A percentile compares a stretch with the other conserved stretches of the same genome.
Evolutionary conservation across 2,113 vertebrate species (phyloP).

Genomic region (Prunella fulvescens): DNA sequence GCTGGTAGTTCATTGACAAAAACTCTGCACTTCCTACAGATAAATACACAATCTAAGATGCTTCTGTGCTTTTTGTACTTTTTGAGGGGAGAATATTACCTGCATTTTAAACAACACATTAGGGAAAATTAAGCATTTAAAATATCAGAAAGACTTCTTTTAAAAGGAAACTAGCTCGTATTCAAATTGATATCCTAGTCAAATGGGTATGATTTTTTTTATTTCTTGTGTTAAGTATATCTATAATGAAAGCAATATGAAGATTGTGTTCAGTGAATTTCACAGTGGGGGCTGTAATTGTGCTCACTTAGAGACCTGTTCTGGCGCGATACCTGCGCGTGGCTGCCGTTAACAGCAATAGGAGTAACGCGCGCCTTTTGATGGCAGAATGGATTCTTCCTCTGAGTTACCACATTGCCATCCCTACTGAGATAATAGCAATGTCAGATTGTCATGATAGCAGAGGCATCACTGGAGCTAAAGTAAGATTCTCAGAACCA

Average conservation of each 20-base stretch:
- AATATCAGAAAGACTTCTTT: slow-evolving; percentile 10
- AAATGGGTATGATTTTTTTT: slow-evolving; percentile 36
- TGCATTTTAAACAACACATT: slow-evolving; percentile 12
- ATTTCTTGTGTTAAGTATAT: slow-evolving; percentile 11
- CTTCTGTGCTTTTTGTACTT: background rate
- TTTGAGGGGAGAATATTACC: background rate
- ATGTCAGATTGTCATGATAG: slow-evolving; percentile 60
- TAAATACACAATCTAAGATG: background rate
- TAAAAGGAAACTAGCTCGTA: slow-evolving; percentile 27
- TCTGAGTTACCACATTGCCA: slow-evolving; percentile 56
- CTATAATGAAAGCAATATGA: slow-evolving; percentile 62
- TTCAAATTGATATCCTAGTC: slow-evolving; percentile 35
- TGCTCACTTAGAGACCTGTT: slow-evolving; percentile 63
- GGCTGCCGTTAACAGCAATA: slow-evolving; percentile 69
- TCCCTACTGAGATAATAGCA: slow-evolving; percentile 74
- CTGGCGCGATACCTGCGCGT: slow-evolving; percentile 45
- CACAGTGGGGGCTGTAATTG: slow-evolving; percentile 65
- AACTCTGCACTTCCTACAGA: background rate
- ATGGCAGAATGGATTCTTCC: slow-evolving; percentile 64
- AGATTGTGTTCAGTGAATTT: slow-evolving; percentile 57
- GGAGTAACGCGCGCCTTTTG: slow-evolving; percentile 38
- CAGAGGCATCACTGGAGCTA: slow-evolving; percentile 57
- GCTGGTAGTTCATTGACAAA: background rate
- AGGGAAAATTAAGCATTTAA: slow-evolving; percentile 17
- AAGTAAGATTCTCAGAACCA: slow-evolving; percentile 48